Conservation (phyloP, 1,140 invertebrate species). For the Panagrolaimus sp. region DNA sequence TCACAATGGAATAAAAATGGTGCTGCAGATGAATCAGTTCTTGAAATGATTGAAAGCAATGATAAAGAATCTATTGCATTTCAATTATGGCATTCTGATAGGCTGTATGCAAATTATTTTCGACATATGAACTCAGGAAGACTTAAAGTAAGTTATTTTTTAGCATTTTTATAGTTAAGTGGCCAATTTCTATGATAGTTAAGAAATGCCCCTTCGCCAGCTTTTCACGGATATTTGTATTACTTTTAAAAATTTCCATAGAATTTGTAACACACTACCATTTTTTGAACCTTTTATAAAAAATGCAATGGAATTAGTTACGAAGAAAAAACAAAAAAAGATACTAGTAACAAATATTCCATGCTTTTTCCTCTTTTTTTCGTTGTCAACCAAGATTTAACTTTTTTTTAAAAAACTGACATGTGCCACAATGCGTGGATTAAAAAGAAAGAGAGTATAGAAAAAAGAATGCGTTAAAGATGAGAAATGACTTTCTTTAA, state of each 20-base stretch:
- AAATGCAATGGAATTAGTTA: conserved; percentile 15
- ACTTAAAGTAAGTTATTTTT: conserved; percentile 30
- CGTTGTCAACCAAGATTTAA: conserved; percentile 17
- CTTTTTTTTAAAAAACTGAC: neutral
- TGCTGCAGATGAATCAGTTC: conserved; percentile 37
- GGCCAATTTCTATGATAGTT: neutral
- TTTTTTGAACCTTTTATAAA: neutral
- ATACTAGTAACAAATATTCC: neutral
- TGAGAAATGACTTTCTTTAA: neutral
- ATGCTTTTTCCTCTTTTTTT: neutral
- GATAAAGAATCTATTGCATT: conserved; percentile 37
- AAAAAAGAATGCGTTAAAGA: conserved; percentile 14
- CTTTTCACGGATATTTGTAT: conserved; percentile 14
- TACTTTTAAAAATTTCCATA: conserved; percentile 1
- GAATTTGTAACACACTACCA: conserved; percentile 7
- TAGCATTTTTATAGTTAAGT: neutral
- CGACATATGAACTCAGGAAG: conserved; percentile 44
- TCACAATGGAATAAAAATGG: conserved; percentile 23
- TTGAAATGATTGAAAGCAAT: conserved; percentile 25
- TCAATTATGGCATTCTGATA: conserved; percentile 40
- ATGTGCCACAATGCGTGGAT: conserved; percentile 16
- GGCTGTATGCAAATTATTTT: conserved; percentile 38
- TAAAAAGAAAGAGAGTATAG: neutral
- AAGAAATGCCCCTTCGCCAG: neutral
- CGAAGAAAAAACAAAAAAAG: neutral